phyloP scores from a whole-genome alignment of 2,113 vertebrate genomes.

The Poeciliopsis turrubarensis region DNA sequence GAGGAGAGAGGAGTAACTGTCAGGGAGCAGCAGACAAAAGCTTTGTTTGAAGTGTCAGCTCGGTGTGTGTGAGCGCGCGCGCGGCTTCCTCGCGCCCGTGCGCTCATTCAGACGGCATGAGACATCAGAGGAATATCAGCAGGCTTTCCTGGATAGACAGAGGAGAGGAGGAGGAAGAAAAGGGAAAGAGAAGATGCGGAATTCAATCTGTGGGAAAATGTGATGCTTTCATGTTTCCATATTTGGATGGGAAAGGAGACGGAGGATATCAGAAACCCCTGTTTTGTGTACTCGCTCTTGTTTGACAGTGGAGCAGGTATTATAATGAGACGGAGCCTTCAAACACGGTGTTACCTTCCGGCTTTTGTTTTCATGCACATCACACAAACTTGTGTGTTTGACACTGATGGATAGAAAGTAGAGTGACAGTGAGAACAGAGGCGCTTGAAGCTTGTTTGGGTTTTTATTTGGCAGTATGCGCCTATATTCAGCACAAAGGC shows the following conservation, averaged over 20 bases:
- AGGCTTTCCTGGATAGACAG: slow-evolving; percentile 63
- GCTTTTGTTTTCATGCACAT: slow-evolving; percentile 56
- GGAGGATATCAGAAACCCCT: slow-evolving; percentile 2
- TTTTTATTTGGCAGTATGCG: slow-evolving; percentile 1
- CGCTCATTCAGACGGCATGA: slow-evolving; percentile 56
- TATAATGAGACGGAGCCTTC: slow-evolving; percentile 59
- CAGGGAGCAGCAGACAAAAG: slow-evolving; percentile 75
- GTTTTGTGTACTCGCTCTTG: slow-evolving; percentile 37
- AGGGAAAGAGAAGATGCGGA: slow-evolving; percentile 2
- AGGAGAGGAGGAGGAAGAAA: background rate
- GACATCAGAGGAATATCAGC: slow-evolving; percentile 66
- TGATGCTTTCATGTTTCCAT: slow-evolving; percentile 34
- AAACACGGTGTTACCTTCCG: slow-evolving; percentile 40
- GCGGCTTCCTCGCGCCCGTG: slow-evolving; percentile 19
- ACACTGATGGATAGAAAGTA: slow-evolving; percentile 65
- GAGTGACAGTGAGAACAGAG: slow-evolving; percentile 24
- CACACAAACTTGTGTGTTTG: slow-evolving; percentile 35
- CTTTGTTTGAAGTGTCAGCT: slow-evolving; percentile 78
- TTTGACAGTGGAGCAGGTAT: slow-evolving; percentile 44
- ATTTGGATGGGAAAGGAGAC: slow-evolving; percentile 13
- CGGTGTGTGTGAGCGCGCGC: slow-evolving; percentile 39
- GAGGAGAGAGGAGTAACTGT: slow-evolving; percentile 74
- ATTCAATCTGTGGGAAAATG: slow-evolving; percentile 36
- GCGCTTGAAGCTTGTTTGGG: slow-evolving; percentile 20
- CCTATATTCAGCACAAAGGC: background rate